phyloP scores from a whole-genome alignment of 1,140 invertebrate species.

The Drosophila bifasciata region DNA sequence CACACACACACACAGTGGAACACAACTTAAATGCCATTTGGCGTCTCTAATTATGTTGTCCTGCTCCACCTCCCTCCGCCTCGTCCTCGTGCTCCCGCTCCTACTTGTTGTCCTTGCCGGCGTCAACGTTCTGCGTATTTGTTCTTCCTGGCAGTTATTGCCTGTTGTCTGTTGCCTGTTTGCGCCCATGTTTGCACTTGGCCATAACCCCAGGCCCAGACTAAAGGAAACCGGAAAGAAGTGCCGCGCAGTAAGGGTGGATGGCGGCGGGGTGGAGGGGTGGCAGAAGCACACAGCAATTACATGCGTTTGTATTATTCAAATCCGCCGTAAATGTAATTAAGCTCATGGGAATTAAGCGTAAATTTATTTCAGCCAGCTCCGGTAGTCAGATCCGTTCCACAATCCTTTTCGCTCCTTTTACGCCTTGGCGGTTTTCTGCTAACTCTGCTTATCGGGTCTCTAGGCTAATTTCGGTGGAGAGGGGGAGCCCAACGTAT shows the following conservation, averaged over 20 bases:
- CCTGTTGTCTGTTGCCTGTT: conserved; percentile 35
- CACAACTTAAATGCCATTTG: conserved; percentile 54
- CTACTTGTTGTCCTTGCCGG: conserved; percentile 2
- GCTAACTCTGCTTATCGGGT: conserved; percentile 15
- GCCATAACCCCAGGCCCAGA: background rate
- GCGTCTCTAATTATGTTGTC: conserved; percentile 66
- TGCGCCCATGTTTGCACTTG: conserved; percentile 6
- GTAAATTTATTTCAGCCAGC: conserved; percentile 61
- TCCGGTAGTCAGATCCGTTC: background rate
- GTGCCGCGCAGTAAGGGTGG: background rate
- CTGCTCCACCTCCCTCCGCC: background rate
- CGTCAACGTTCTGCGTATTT: conserved; percentile 27
- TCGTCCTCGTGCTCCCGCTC: too few relatives aligned
- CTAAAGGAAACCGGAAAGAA: too few relatives aligned
- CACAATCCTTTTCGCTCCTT: conserved; percentile 63
- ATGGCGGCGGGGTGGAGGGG: background rate
- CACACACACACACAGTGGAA: conserved; percentile 13
- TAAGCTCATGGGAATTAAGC: conserved; percentile 78
- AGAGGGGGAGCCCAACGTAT: conserved; percentile 29
- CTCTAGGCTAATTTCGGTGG: conserved; percentile 50
- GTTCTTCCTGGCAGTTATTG: conserved; percentile 7
- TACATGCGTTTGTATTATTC: conserved; percentile 73
- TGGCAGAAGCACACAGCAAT: conserved; percentile 39
- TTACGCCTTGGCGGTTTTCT: too few relatives aligned
- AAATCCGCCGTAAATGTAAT: conserved; percentile 79